Conservation (phyloP, 2,888 invertebrate genomes). For the Tachystola acroxantha region DNA sequence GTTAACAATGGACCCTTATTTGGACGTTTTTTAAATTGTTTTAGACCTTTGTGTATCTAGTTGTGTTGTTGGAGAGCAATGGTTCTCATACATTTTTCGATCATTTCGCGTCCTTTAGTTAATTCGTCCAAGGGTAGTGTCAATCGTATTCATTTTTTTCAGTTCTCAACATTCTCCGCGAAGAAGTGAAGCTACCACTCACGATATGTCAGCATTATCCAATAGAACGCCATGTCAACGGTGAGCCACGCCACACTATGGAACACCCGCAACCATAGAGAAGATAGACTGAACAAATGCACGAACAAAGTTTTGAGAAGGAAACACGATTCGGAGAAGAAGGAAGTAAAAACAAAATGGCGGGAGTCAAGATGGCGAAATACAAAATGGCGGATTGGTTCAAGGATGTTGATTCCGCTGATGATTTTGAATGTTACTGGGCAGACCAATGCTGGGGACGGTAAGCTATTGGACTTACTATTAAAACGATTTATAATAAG, state of each 20-base stretch:
- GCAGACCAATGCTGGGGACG: constrained; percentile 39
- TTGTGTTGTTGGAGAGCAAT: too few relatives aligned
- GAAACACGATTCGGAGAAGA: constrained; percentile 16
- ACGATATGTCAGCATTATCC: constrained; percentile 54
- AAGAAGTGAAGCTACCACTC: constrained; percentile 23
- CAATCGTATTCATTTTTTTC: neutral
- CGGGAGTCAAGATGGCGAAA: constrained; percentile 24
- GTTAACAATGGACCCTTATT: too few relatives aligned
- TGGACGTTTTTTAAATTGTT: too few relatives aligned
- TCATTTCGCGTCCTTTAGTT: too few relatives aligned
- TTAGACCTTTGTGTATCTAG: too few relatives aligned
- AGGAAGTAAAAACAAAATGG: constrained; percentile 6
- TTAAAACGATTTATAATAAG: too few relatives aligned
- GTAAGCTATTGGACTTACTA: too few relatives aligned
- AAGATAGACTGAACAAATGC: constrained; percentile 11
- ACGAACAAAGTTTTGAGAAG: constrained; percentile 21
- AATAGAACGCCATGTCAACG: constrained; percentile 53
- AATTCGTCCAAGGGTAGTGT: too few relatives aligned
- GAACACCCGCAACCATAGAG: constrained; percentile 16
- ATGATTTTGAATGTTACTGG: constrained; percentile 53
- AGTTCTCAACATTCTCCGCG: neutral
- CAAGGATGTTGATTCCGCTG: constrained; percentile 44
- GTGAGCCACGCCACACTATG: constrained; percentile 44
- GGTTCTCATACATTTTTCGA: too few relatives aligned
- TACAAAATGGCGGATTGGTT: constrained; percentile 38